Conservation (phyloP, 92 coral and sea anemone genomes). For the Zoanthus gigantus region DNA sequence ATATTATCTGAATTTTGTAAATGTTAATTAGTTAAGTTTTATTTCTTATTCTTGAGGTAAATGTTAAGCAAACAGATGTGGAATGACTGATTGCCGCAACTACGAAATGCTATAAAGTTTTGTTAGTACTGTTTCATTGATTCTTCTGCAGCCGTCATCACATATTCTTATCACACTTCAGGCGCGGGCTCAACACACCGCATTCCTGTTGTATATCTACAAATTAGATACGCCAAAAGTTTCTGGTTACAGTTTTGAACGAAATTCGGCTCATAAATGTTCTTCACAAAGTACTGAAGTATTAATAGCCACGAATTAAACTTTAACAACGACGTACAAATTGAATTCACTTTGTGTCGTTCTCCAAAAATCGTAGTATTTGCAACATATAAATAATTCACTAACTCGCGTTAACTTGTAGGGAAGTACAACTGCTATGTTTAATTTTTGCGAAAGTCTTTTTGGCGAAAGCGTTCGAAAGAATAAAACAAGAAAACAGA, state of each 20-base stretch:
- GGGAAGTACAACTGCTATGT: too few relatives aligned
- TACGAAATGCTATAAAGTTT: slow-evolving; percentile 5
- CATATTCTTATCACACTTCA: not conserved
- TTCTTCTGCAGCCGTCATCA: not conserved
- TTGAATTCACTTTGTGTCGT: too few relatives aligned
- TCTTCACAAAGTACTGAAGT: too few relatives aligned
- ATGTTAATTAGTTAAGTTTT: not conserved
- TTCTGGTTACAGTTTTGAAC: not conserved
- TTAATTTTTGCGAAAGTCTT: too few relatives aligned
- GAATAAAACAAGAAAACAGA: too few relatives aligned
- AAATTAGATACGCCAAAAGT: not conserved
- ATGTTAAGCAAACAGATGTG: slow-evolving; percentile 1
- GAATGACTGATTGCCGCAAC: not conserved
- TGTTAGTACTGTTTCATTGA: slow-evolving; percentile 18
- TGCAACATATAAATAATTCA: too few relatives aligned
- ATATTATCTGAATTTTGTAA: not conserved
- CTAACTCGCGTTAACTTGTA: too few relatives aligned
- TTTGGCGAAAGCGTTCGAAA: too few relatives aligned
- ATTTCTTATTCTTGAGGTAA: slow-evolving; percentile 27
- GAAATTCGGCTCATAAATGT: not conserved
- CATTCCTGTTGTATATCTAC: not conserved
- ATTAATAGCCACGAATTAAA: too few relatives aligned
- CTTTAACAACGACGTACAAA: too few relatives aligned
- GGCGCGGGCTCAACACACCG: not conserved
- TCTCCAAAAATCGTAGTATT: too few relatives aligned